Evolutionary conservation across 30 jellyfish, hydroid and myxozoan species (phyloP), one percentile per base, ranked within the genome.

Genomic region (Aurelia aurita complex sp. Pacific): DNA sequence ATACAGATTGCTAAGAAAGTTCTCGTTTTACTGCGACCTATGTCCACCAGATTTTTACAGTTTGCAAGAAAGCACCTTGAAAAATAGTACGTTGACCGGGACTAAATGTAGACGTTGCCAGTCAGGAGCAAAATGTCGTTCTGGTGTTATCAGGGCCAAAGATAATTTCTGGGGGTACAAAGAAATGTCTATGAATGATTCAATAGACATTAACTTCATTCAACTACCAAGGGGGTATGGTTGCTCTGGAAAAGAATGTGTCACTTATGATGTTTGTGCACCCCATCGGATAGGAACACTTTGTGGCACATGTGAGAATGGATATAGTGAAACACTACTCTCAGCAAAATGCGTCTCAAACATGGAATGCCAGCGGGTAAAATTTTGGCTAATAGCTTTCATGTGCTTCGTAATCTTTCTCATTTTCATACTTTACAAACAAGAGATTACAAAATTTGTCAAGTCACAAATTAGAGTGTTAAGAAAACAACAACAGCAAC

Each of bases 161-260:
- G 69, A 68, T 33, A 33, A 32, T 13, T 16, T 15, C 36, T 68
- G 53, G 53, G 53, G 53, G 57, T 32, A 68, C 36, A 68, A 32
- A 17, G 36, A 32, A 10, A 33, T 3, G 4, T 15, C 29, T 34
- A 61, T 8, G 36, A 5, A n/a, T 3, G 19, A 10, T 13, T 23
- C 29, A 23, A 23, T 23, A 23, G 29, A 43, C 54, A 17, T 32
- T 4, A 68, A 8, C 42, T 32, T 68, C 59, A 18, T 40, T 8
- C 59, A 40, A 6, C 53, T 68, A 34, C 78, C 78, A 68, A 68
- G 57, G 78, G 42, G 29, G 18, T 32, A 68, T 61, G 69, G 69
- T 9, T 68, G 57, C 57, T 32, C 35, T 9, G 78, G 52, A 15
- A 38, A 68, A 18, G 19, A 18, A 68, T 68, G 57, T 33, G 42